Evolutionary conservation across 2,888 invertebrate genomes (phyloP).

Genomic region (Mythimna pallens): DNA sequence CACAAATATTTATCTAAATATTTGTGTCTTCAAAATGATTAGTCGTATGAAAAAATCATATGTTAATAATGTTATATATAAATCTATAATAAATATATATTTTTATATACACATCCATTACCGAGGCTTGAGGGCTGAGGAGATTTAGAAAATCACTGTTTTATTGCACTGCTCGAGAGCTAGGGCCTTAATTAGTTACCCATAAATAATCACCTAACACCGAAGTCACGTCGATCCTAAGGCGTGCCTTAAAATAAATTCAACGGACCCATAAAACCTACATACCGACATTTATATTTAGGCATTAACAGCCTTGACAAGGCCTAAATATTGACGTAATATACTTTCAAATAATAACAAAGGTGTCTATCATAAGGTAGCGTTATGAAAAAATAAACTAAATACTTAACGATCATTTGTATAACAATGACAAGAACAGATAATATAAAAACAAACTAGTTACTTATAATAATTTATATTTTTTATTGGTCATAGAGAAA

Average conservation of each 20-base stretch:
- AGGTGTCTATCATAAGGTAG: neutral
- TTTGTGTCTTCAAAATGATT: no score
- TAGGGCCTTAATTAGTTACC: no score
- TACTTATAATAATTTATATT: slow-evolving; percentile 2
- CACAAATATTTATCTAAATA: no score
- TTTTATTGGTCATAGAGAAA: slow-evolving; percentile 54
- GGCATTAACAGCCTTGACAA: slow-evolving; percentile 32
- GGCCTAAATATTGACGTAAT: slow-evolving; percentile 30
- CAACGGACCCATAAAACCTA: slow-evolving; percentile 12
- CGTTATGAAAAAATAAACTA: slow-evolving; percentile 13
- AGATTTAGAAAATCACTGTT: no score
- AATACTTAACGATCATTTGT: slow-evolving; percentile 6
- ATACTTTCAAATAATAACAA: slow-evolving; percentile 52
- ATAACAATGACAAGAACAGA: slow-evolving; percentile 13
- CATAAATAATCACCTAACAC: neutral
- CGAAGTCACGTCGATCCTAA: neutral
- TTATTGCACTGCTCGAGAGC: no score
- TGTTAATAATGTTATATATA: no score
- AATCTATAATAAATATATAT: no score
- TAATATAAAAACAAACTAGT: slow-evolving; percentile 5
- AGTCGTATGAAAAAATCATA: no score
- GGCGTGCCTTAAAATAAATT: slow-evolving; percentile 7
- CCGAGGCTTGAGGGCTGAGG: no score
- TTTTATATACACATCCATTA: no score
- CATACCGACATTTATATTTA: slow-evolving; percentile 37